phyloP scores from a whole-genome alignment of 2,797 vertebrate genomes.

The Macropus fuliginosus region DNA sequence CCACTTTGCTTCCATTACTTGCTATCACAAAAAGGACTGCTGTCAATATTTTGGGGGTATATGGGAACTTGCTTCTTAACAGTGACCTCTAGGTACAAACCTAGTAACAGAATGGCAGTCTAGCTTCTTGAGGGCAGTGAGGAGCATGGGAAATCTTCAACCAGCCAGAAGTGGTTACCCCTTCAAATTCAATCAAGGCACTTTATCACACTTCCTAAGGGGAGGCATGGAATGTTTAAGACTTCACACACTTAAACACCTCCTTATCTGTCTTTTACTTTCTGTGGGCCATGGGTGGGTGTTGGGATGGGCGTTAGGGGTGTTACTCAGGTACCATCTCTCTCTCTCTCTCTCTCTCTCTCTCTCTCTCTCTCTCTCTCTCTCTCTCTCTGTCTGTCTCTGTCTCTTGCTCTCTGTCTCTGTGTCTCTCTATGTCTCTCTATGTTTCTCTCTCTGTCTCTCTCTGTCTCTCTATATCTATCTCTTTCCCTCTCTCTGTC shows the following conservation, averaged over 20 bases:
- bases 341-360: background rate
- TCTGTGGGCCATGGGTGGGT: background rate
- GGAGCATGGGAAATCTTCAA: background rate
- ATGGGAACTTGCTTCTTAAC: background rate
- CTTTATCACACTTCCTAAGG: background rate
- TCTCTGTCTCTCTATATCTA: too few species aligned
- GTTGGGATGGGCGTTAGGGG: background rate
- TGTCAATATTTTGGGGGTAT: background rate
- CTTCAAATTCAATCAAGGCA: background rate
- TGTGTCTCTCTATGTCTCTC: too few species aligned
- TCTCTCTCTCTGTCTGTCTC: background rate
- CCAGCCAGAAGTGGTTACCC: background rate
- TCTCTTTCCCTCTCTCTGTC: too few species aligned
- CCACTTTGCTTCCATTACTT: background rate
- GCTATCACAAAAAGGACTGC: background rate
- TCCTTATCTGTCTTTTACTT: background rate
- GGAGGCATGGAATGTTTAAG: background rate
- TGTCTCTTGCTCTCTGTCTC: accelerated
- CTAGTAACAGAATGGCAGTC: background rate
- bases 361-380: background rate
- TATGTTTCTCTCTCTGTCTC: too few species aligned
- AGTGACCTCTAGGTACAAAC: background rate
- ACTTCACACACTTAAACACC: background rate
- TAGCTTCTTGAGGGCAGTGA: background rate
- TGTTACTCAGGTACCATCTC: background rate